Base-by-base conservation (phyloP, 2,888 invertebrate species). In the Ophion slaviceki region DNA sequence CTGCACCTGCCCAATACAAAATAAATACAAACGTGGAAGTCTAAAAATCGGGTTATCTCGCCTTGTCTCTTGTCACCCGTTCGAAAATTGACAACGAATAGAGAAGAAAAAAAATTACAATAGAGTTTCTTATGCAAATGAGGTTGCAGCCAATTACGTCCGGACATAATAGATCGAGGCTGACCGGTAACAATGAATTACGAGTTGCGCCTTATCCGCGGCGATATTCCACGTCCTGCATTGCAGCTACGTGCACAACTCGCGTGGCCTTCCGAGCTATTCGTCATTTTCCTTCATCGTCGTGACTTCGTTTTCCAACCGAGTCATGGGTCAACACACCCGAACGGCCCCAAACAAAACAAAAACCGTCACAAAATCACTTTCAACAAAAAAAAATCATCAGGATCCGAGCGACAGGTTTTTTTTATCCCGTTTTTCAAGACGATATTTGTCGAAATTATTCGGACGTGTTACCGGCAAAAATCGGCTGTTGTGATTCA, bases 11-110 rank as follows among this genome's bases (percentile, higher is more conserved):
- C 68, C 61, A 32, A 36, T 67, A 57, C 68, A 70, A 20, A 57
- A 64, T 45, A 81, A 53, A 47, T 57, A 45, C 28, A 82, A 59
- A 36, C 62, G 57, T 78, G 78, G 74, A 82, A 85, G 85, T 77
- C 82, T 78, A 17, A 85, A 84, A 11, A 59, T 78, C 74, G 61
- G 32, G 24, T 68, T 68, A 76, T 78, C 47, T 47, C 40, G 6
- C 67, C 11, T 45, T 70, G 70, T 53, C 77, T 62, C 78, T 81
- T 77, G 67, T 81, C 76, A 47, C 80, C 72, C 66, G 45, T 70
- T 75, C 28, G 28, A 53, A 53, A 53, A 5, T 53, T 17, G 3
- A 53, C 32, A 71, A 36, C 36, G 32, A 32, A 70, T 68, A 53
- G 1, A 14, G 53, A 4, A 53, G 3, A 14, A 36, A 62, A 62